These are phyloP conservation scores for Perca schrenkii DNA, from an alignment of 2,113 vertebrate species.

Conservation along the genomic window DNA sequence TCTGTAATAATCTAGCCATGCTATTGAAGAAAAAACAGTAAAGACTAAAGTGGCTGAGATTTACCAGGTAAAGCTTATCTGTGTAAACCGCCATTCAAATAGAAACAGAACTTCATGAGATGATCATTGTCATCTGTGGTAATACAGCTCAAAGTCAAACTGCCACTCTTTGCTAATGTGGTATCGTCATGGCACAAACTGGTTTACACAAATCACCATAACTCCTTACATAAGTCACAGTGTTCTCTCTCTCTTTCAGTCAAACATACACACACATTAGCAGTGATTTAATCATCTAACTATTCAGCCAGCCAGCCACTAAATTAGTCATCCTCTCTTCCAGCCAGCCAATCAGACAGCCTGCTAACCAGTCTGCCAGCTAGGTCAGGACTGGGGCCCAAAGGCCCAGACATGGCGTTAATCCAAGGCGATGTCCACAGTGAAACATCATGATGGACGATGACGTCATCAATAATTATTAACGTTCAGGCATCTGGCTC, in stretches of 20 bases:
- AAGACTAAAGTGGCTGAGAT: background rate
- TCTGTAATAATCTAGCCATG: slow-evolving; percentile 5
- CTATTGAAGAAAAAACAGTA: slow-evolving; percentile 6
- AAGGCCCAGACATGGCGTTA: slow-evolving; percentile 51
- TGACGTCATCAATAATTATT: too few relatives aligned
- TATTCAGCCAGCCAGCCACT: slow-evolving; percentile 41
- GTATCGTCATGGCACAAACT: slow-evolving; percentile 5
- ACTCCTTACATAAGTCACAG: slow-evolving; percentile 31
- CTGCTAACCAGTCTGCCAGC: slow-evolving; percentile 26
- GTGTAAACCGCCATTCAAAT: slow-evolving; percentile 25
- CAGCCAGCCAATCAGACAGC: slow-evolving; percentile 43
- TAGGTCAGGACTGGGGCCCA: slow-evolving; percentile 52
- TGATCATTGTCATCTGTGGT: slow-evolving; percentile 13
- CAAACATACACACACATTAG: slow-evolving; percentile 17
- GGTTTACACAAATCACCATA: slow-evolving; percentile 36
- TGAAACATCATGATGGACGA: too few relatives aligned
- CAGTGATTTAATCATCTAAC: slow-evolving; percentile 29
- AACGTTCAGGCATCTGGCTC: too few relatives aligned
- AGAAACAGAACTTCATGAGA: slow-evolving; percentile 24
- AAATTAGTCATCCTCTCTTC: slow-evolving; percentile 43
- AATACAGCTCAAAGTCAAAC: slow-evolving; percentile 16
- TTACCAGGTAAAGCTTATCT: slow-evolving; percentile 7
- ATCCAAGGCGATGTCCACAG: background rate
- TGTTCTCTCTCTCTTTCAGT: background rate
- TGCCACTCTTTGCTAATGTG: slow-evolving; percentile 7